These are phyloP conservation scores for Drosophila lini DNA, from an alignment of 1,140 invertebrate species.

Conservation along the genomic window DNA sequence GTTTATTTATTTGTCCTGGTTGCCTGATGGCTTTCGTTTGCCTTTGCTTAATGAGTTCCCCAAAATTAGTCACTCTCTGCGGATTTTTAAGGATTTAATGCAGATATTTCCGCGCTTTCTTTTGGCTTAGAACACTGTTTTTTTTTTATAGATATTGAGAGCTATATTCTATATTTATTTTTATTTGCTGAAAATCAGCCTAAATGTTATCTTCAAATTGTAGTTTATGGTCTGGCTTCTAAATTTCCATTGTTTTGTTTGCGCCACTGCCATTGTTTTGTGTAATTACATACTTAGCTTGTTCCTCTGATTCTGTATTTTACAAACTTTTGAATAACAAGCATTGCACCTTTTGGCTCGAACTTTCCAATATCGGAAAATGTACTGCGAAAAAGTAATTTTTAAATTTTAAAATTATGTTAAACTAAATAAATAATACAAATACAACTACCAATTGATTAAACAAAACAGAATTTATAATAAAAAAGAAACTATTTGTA, in stretches of 20 bases:
- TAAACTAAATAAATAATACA: not conserved
- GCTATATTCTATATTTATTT: not conserved
- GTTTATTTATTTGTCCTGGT: conserved; percentile 39
- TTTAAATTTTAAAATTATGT: not conserved
- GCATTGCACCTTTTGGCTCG: conserved; percentile 7
- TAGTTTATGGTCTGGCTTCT: not conserved
- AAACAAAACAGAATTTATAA: no score
- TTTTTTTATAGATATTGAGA: not conserved
- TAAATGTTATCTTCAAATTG: conserved; percentile 2
- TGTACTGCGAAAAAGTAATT: not conserved
- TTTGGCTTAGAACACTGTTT: not conserved
- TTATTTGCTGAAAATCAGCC: not conserved
- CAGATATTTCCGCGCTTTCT: not conserved
- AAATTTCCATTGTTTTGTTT: conserved; percentile 15
- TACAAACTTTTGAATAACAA: conserved; percentile 20
- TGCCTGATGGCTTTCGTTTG: conserved; percentile 4
- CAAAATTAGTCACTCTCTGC: not conserved
- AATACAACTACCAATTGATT: no score
- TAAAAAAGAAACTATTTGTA: not conserved
- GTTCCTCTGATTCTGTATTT: conserved; percentile 11
- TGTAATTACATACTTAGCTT: conserved; percentile 16
- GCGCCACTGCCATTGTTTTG: conserved; percentile 17
- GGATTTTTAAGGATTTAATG: not conserved
- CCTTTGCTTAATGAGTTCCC: conserved; percentile 10
- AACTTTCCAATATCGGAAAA: not conserved